These are phyloP conservation scores for Girardia tigrina DNA, from an alignment of 2,888 invertebrate genomes.

Conservation along the genomic window DNA sequence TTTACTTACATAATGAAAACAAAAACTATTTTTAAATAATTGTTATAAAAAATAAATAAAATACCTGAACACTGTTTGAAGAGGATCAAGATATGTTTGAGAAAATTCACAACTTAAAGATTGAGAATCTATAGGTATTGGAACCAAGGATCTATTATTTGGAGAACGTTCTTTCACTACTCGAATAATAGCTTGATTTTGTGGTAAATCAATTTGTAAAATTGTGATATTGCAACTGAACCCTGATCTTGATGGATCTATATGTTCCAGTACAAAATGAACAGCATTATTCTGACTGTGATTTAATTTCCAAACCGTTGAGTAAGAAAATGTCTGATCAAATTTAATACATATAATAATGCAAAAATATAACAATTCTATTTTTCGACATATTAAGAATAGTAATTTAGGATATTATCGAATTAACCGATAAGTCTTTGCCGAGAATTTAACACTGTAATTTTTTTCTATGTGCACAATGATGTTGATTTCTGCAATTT, in stretches of 20 bases:
- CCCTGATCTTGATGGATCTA: not conserved
- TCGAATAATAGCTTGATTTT: not conserved
- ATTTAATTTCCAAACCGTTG: not conserved
- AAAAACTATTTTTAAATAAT: too few species aligned
- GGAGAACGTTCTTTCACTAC: not conserved
- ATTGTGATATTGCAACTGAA: not conserved
- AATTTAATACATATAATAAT: too few species aligned
- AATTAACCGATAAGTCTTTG: too few species aligned
- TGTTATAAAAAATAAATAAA: not conserved
- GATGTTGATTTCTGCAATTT: too few species aligned
- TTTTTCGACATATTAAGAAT: not conserved
- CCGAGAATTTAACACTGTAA: too few species aligned
- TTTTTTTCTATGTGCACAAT: too few species aligned
- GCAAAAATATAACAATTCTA: not conserved
- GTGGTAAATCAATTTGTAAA: not conserved
- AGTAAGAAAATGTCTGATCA: not conserved
- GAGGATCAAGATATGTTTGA: constrained; percentile 6
- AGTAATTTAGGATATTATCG: too few species aligned
- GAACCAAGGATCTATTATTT: not conserved
- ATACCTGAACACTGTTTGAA: constrained; percentile 28
- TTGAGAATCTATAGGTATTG: not conserved
- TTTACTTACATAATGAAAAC: too few species aligned
- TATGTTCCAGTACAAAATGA: not conserved
- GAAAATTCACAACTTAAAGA: not conserved
- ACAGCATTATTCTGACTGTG: not conserved